Conservation (phyloP, 2,113 vertebrate genomes). For the Channa maculata region DNA sequence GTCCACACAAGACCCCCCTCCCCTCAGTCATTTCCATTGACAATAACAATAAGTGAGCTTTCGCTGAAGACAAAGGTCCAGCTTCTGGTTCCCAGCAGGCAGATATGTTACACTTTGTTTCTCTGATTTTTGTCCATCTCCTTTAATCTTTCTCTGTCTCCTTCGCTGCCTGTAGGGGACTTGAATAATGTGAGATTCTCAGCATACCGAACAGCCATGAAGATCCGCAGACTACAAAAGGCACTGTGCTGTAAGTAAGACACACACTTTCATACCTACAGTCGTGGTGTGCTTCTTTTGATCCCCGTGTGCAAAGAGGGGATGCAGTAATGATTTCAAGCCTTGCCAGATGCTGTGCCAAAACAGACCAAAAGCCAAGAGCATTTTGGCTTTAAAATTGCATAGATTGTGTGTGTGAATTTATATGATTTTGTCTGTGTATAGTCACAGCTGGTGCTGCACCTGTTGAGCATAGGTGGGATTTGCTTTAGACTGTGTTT, state of each 20-base stretch:
- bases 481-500: background rate
- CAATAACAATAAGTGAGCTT: constrained; percentile 37
- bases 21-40: constrained; percentile 17
- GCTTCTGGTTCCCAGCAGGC: constrained; percentile 10
- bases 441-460: constrained; percentile 41
- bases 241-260: constrained; percentile 93
- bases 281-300: constrained; percentile 38
- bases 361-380: constrained; percentile 18
- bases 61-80: constrained; percentile 17
- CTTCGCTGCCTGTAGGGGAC: constrained; percentile 84
- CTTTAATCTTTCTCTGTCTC: constrained; percentile 26
- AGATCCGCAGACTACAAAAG: constrained; percentile 97
- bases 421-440: constrained; percentile 5
- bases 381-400: constrained; percentile 53
- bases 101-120: too few species aligned
- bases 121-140: constrained; percentile 18
- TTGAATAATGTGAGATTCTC: constrained; percentile 98
- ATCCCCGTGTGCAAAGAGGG: constrained; percentile 39
- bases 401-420: constrained; percentile 5
- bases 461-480: constrained; percentile 60
- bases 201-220: constrained; percentile 98
- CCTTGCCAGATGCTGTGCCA: constrained; percentile 56
- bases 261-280: constrained; percentile 22
- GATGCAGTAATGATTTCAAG: constrained; percentile 58
- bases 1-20: constrained; percentile 27